Conservation (phyloP, 2,888 invertebrate genomes). For the Tetheella fluctuosa region DNA sequence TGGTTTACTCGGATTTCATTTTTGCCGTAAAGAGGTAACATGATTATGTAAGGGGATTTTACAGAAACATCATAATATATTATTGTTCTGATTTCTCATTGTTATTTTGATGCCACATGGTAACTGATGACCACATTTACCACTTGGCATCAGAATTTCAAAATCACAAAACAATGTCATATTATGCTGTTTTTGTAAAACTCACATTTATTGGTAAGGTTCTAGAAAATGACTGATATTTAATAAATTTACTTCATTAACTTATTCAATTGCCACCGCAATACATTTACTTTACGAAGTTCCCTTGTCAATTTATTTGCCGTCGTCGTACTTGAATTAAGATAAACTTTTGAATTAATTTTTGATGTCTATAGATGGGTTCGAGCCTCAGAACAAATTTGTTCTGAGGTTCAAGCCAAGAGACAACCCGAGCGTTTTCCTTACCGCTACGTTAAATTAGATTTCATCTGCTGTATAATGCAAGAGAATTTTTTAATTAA, state of each 20-base stretch:
- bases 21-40: not conserved
- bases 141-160: no score
- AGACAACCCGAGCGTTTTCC: constrained; percentile 15
- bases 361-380: constrained; percentile 21
- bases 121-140: no score
- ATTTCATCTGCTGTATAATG: constrained; percentile 26
- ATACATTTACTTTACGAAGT: constrained; percentile 15
- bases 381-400: no score
- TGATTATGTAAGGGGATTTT: constrained; percentile 9
- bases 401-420: constrained; percentile 18
- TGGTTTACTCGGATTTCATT: not conserved
- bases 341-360: constrained; percentile 24
- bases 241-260: no score
- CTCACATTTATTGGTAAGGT: no score
- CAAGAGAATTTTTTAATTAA: no score
- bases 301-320: constrained; percentile 22
- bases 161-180: no score
- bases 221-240: no score
- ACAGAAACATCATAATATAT: no score
- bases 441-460: constrained; percentile 33
- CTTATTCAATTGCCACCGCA: constrained; percentile 17
- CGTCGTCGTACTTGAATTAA: constrained; percentile 18
- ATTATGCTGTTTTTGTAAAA: no score
- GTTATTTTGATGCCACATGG: no score
- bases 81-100: no score